phyloP scores from a whole-genome alignment of 2,113 vertebrate species.

The Australoheros scitulus region DNA sequence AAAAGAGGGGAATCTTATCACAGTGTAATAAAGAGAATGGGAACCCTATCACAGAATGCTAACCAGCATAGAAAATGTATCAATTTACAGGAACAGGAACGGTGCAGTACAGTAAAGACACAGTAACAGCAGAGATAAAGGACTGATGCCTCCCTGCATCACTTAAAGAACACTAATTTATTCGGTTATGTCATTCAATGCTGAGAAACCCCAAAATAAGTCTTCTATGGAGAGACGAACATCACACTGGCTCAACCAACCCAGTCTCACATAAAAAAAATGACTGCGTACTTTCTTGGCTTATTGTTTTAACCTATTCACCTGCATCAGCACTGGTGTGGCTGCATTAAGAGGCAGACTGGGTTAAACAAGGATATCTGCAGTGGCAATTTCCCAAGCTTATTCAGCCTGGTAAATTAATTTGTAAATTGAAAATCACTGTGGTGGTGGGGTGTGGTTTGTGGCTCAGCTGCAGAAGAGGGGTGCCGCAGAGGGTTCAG shows the following conservation, averaged over 20 bases:
- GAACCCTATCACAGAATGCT: not conserved
- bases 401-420: not conserved
- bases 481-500: not conserved
- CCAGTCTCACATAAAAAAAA: not conserved
- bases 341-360: not conserved
- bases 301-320: not conserved
- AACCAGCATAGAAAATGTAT: constrained; percentile 3
- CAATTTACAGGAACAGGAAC: not conserved
- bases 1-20: constrained; percentile 36
- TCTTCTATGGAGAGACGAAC: not conserved
- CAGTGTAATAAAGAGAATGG: constrained; percentile 32
- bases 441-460: not conserved
- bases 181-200: not conserved
- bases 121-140: constrained; percentile 4
- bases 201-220: not conserved
- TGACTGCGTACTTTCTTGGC: not conserved
- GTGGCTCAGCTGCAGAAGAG: not conserved
- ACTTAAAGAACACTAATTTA: not conserved
- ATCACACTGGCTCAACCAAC: not conserved
- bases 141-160: not conserved
- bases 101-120: not conserved
- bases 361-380: not conserved
- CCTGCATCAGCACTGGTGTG: not conserved
- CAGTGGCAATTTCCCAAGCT: not conserved
- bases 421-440: not conserved